phyloP scores from a whole-genome alignment of 2,888 invertebrate genomes.

The Anarsia innoxiella region DNA sequence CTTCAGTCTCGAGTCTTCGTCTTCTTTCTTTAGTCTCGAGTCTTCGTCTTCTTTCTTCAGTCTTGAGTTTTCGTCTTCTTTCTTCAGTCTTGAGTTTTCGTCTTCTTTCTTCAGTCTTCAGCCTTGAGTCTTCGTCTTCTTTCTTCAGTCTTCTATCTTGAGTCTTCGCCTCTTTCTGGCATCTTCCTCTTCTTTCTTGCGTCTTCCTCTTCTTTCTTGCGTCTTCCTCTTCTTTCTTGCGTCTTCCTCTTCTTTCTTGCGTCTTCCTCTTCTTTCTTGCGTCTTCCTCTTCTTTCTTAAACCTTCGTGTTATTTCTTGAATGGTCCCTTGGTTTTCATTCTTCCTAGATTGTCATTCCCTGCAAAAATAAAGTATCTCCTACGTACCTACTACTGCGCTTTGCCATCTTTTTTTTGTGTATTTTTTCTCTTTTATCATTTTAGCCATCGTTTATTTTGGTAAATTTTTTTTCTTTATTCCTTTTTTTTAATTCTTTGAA shows the following conservation, averaged over 20 bases:
- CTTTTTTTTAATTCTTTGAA: too few species aligned
- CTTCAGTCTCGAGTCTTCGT: not conserved
- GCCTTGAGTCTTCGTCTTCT: constrained; percentile 17
- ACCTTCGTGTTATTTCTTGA: constrained; percentile 7
- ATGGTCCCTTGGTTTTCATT: not conserved
- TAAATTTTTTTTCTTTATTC: too few species aligned
- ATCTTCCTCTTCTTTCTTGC: constrained; percentile 12
- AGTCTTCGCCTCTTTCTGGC: constrained; percentile 13
- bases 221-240: constrained; percentile 5
- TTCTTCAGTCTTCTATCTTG: constrained; percentile 8
- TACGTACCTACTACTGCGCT: too few species aligned
- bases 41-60: constrained; percentile 5
- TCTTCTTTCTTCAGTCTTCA: constrained; percentile 9
- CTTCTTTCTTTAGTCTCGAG: not conserved
- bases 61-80: constrained; percentile 3
- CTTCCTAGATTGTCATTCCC: too few species aligned
- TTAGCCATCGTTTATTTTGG: too few species aligned
- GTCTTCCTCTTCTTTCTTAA: constrained; percentile 9
- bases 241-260: constrained; percentile 2
- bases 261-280: constrained; percentile 5
- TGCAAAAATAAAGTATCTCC: too few species aligned
- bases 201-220: constrained; percentile 11
- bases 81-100: not conserved
- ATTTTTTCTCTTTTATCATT: too few species aligned
- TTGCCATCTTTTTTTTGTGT: too few species aligned